A percentile compares a stretch with the other conserved stretches of the same genome.
Conservation (phyloP, 2,113 vertebrate species). For the Ifrita kowaldi region DNA sequence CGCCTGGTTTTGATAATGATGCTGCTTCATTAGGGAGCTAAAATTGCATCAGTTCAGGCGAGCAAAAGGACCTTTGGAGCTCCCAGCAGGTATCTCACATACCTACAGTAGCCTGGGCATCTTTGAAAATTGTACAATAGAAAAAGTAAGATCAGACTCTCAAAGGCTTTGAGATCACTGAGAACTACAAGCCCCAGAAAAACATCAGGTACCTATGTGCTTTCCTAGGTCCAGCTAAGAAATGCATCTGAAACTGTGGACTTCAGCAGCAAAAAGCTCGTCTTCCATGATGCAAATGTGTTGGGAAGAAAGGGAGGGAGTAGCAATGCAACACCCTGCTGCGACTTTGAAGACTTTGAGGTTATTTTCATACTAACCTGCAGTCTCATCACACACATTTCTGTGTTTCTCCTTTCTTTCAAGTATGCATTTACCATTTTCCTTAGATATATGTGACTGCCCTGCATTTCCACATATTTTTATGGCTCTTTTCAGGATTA, state of each 20-base stretch:
- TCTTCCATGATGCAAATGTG: background rate
- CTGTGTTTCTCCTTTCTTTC: background rate
- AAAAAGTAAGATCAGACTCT: background rate
- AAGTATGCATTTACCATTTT: background rate
- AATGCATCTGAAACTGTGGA: background rate
- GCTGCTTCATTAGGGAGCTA: background rate
- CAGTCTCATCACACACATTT: background rate
- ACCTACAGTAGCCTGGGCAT: background rate
- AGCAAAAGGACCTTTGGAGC: background rate
- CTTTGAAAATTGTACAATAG: background rate
- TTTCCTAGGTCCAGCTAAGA: background rate
- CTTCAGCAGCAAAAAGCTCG: background rate
- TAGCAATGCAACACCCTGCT: background rate
- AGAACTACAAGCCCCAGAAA: background rate
- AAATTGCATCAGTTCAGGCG: background rate
- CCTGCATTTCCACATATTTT: background rate
- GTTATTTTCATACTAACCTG: background rate
- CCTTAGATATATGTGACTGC: background rate
- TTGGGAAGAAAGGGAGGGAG: background rate
- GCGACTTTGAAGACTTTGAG: background rate
- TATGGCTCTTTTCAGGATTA: background rate
- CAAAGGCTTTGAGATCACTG: background rate
- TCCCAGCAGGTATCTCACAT: background rate
- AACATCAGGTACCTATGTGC: background rate
- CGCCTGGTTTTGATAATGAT: background rate